Conservation (phyloP, 2,797 vertebrate genomes). For the Yasuhikotakia modesta region DNA sequence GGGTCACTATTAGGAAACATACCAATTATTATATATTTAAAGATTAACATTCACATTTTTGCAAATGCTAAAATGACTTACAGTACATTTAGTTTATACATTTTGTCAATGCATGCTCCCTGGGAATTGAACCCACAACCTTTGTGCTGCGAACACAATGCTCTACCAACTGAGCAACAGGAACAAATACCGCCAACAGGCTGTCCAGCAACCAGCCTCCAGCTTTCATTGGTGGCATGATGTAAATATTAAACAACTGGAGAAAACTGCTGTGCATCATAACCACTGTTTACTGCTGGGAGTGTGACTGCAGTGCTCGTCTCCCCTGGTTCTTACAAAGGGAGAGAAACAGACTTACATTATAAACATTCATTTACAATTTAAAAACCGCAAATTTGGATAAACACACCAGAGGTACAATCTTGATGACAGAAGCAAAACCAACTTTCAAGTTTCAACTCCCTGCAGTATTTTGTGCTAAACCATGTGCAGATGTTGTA, state of each 20-base stretch:
- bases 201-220: background rate
- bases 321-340: background rate
- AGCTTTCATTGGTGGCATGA: background rate
- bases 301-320: background rate
- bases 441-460: background rate
- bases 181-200: too few relatives aligned
- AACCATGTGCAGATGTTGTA: background rate
- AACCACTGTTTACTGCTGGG: background rate
- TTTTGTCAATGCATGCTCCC: too few relatives aligned
- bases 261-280: background rate
- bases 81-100: too few relatives aligned
- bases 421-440: too few relatives aligned
- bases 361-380: too few relatives aligned
- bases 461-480: background rate
- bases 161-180: background rate
- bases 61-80: too few relatives aligned
- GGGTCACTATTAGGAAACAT: background rate
- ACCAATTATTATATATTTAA: too few relatives aligned
- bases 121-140: too few relatives aligned
- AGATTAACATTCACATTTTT: too few relatives aligned
- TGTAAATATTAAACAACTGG: background rate
- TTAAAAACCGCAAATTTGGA: too few relatives aligned
- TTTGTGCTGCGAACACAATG: too few relatives aligned
- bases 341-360: background rate
- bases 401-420: too few relatives aligned